A percentile compares a stretch with the other conserved stretches of the same genome.
Evolutionary conservation across 2,797 vertebrate species (phyloP).

Genomic region (Vespertilio murinus): DNA sequence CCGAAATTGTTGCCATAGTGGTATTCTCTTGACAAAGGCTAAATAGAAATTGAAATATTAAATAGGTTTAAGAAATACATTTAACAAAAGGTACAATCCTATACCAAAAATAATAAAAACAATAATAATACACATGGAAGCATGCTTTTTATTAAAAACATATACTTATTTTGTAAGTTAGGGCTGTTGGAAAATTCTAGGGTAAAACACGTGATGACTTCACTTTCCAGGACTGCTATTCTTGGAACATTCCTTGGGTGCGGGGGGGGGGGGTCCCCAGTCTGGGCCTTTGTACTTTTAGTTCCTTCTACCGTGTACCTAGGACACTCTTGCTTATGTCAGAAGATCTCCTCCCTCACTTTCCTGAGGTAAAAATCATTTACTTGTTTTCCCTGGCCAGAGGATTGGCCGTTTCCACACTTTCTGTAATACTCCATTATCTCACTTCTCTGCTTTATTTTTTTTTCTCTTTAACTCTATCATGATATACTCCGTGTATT

Average conservation of each 20-base stretch:
- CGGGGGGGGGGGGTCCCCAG: fast-evolving
- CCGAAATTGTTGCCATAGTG: conserved; percentile 95
- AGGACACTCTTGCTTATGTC: not conserved
- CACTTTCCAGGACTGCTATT: not conserved
- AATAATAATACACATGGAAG: not conserved
- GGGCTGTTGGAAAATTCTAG: not conserved
- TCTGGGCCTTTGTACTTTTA: not conserved
- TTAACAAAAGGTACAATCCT: not conserved
- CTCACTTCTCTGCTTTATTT: not conserved
- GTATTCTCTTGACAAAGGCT: conserved; percentile 96
- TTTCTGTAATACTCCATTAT: not conserved
- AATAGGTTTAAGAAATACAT: conserved; percentile 4
- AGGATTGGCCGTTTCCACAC: not conserved
- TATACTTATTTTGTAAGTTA: not conserved
- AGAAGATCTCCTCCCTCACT: not conserved
- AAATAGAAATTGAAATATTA: conserved; percentile 62
- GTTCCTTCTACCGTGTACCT: not conserved
- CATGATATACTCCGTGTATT: not conserved
- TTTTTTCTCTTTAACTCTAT: not conserved
- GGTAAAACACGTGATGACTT: not conserved
- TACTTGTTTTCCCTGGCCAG: not conserved
- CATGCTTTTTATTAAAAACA: not conserved
- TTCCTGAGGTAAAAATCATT: not conserved
- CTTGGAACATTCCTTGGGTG: not conserved
- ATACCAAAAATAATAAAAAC: not conserved